Conservation (phyloP, 1,140 invertebrate species). For the honey bee (Apis mellifera) region Amel_HAv3.1 CM009932.2:6782501-6783000, state of each 20-base stretch:
- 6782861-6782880: background rate
- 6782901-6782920: background rate
- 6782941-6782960: background rate
- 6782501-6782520: too few species aligned
- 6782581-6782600: background rate
- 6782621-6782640: slow-evolving; percentile 86
- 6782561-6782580: background rate
- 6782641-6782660: slow-evolving; percentile 84
- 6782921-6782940: background rate
- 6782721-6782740: slow-evolving; percentile 83
- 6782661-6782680: slow-evolving; percentile 79
- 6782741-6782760: slow-evolving; percentile 82
- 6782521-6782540: too few species aligned
- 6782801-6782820: slow-evolving; percentile 87
- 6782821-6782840: slow-evolving; percentile 87
- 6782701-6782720: slow-evolving; percentile 80
- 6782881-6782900: background rate
- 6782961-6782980: background rate
- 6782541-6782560: too few species aligned
- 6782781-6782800: slow-evolving; percentile 79
- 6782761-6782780: slow-evolving; percentile 66
- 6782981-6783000: too few species aligned
- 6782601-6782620: slow-evolving; percentile 78
- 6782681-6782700: slow-evolving; percentile 70
- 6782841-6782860: slow-evolving; percentile 79